Percentiles rank a stretch among this genome's conserved stretches.
These are phyloP conservation scores for Agrotis segetum DNA, from an alignment of 2,888 invertebrate species.

Conservation along the genomic window DNA sequence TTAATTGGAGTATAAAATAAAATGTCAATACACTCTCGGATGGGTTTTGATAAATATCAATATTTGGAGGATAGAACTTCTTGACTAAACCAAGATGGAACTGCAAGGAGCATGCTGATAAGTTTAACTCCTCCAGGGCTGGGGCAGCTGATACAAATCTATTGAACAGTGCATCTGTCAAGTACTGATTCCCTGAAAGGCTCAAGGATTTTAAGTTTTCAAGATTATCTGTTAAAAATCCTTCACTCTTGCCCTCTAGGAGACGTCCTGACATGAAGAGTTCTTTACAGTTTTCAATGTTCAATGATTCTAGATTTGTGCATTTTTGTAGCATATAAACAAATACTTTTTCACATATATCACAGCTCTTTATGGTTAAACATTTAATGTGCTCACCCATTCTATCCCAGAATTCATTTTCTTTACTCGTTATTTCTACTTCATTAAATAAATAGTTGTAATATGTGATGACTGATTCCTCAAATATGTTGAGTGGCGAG, in stretches of 20 bases:
- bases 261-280: constrained; percentile 94
- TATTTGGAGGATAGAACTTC: constrained; percentile 92
- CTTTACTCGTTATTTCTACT: constrained; percentile 89
- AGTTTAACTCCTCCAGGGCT: constrained; percentile 91
- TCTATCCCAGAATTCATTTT: constrained; percentile 90
- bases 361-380: constrained; percentile 91
- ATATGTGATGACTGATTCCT: constrained; percentile 84
- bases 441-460: constrained; percentile 89
- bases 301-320: constrained; percentile 90
- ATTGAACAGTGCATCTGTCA: constrained; percentile 94
- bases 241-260: constrained; percentile 91
- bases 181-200: constrained; percentile 93
- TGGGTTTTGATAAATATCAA: constrained; percentile 82
- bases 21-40: constrained; percentile 94
- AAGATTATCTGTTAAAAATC: constrained; percentile 84
- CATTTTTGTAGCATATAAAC: constrained; percentile 91
- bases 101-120: constrained; percentile 93
- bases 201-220: constrained; percentile 91
- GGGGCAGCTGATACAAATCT: constrained; percentile 92
- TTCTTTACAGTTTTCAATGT: constrained; percentile 92
- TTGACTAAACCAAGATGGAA: constrained; percentile 93
- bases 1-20: constrained; percentile 91
- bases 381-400: constrained; percentile 90
- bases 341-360: constrained; percentile 92
- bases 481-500: constrained; percentile 82